phyloP scores from a whole-genome alignment of 2,797 vertebrate species.

The Pseudotriccus pelzelni region DNA sequence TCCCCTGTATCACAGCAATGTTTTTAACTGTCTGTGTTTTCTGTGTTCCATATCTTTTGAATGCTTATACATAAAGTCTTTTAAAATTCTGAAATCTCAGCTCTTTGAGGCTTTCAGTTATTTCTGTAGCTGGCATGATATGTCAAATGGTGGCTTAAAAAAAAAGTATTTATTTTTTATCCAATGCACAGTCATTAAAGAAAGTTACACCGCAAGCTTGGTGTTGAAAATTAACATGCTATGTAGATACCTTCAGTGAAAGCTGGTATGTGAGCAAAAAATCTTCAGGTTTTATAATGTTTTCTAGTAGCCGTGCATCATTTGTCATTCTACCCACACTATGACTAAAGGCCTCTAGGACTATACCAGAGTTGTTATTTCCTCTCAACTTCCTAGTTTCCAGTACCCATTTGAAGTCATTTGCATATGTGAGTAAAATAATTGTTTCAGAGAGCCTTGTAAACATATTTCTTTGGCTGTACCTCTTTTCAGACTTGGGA shows the following conservation, averaged over 20 bases:
- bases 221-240: not conserved
- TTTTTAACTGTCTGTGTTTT: not conserved
- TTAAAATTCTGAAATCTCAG: not conserved
- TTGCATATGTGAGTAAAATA: not conserved
- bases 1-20: not conserved
- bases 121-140: not conserved
- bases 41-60: not conserved
- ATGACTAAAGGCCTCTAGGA: not conserved
- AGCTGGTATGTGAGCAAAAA: not conserved
- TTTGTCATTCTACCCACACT: not conserved
- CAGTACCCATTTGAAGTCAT: not conserved
- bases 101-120: not conserved
- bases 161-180: not conserved
- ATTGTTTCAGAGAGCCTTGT: not conserved
- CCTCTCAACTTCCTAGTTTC: not conserved
- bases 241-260: not conserved
- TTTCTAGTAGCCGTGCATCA: not conserved
- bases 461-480: not conserved
- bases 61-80: not conserved
- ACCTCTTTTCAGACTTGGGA: not conserved
- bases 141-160: not conserved
- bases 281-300: not conserved
- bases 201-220: not conserved
- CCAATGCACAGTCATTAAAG: not conserved
- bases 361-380: not conserved